Evolutionary conservation across 2,888 invertebrate genomes (phyloP).

Genomic region (Gymnosoma rotundatum): DNA sequence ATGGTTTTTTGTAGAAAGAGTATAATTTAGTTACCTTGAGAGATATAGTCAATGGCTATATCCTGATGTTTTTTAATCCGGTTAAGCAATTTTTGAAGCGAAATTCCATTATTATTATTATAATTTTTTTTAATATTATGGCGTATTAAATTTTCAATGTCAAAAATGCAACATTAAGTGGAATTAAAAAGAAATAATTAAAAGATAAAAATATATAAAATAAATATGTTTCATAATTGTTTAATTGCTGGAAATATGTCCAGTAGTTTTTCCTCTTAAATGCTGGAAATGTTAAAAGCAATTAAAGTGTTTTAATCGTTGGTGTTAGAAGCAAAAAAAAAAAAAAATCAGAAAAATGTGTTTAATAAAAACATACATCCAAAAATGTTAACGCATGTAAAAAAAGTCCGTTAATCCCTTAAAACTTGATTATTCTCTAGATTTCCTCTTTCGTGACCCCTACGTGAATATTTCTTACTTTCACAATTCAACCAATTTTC

Average conservation of each 20-base stretch:
- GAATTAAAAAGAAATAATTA: background rate
- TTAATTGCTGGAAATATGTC: constrained; percentile 26
- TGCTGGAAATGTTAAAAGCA: background rate
- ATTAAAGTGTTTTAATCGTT: background rate
- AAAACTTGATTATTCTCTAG: constrained; percentile 4
- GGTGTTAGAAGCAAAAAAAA: background rate
- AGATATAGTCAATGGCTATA: no score
- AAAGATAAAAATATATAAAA: background rate
- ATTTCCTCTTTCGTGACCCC: background rate
- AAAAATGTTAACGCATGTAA: background rate
- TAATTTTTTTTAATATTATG: no score
- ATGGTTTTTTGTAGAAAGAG: no score
- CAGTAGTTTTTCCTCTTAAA: constrained; percentile 32
- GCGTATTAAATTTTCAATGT: no score
- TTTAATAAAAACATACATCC: background rate
- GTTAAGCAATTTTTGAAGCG: no score
- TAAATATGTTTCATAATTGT: constrained; percentile 19
- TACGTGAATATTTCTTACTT: background rate
- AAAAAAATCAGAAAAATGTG: background rate
- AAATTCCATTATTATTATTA: no score
- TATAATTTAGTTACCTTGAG: no score
- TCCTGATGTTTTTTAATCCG: no score
- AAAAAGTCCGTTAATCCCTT: constrained; percentile 20
- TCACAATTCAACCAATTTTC: constrained; percentile 26
- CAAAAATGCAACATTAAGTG: no score